Evolutionary conservation across 1,140 invertebrate species (phyloP).

Genomic region (Reticulitermes speratus): DNA sequence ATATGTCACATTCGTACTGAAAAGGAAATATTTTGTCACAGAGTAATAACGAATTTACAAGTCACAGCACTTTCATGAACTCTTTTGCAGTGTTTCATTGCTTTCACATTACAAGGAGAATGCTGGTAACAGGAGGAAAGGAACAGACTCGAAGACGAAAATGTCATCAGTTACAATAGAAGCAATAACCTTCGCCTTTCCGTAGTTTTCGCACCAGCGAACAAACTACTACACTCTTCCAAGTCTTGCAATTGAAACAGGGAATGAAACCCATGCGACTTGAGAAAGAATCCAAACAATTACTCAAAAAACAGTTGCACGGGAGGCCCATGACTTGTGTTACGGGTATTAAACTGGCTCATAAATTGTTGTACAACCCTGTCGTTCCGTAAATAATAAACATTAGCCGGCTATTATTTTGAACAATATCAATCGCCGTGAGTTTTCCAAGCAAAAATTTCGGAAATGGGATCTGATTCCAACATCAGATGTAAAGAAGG

Average conservation of each 20-base stretch:
- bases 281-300: not conserved
- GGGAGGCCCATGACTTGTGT: not conserved
- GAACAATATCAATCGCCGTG: too few relatives aligned
- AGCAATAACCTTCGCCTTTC: not conserved
- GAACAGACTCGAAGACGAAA: not conserved
- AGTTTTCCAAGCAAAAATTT: too few relatives aligned
- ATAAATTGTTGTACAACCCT: too few relatives aligned
- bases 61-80: not conserved
- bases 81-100: not conserved
- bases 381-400: too few relatives aligned
- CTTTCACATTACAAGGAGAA: not conserved
- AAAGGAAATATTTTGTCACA: too few relatives aligned
- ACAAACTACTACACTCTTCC: not conserved
- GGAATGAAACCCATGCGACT: not conserved
- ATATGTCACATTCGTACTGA: too few relatives aligned
- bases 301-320: not conserved
- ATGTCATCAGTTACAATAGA: not conserved
- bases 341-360: not conserved
- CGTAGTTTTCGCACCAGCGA: not conserved
- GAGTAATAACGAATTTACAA: too few relatives aligned
- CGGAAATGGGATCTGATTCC: too few relatives aligned
- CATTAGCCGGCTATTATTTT: too few relatives aligned
- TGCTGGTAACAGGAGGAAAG: not conserved
- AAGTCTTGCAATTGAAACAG: not conserved
- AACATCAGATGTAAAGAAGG: too few relatives aligned